phyloP scores from a whole-genome alignment of 2,113 vertebrate genomes.

The Grallaria varia region DNA sequence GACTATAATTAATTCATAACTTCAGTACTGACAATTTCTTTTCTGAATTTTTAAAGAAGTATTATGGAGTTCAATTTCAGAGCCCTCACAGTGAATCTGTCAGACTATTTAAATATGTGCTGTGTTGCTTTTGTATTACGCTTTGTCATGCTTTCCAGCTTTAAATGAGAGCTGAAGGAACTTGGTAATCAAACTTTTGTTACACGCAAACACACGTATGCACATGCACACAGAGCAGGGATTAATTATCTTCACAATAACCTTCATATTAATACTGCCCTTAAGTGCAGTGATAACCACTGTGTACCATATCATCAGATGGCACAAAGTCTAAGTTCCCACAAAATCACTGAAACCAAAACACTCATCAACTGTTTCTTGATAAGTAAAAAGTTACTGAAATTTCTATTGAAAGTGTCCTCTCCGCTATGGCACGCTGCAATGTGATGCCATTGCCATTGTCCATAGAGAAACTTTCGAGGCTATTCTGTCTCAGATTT shows the following conservation, averaged over 20 bases:
- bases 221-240: background rate
- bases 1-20: conserved; percentile 18
- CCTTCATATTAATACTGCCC: background rate
- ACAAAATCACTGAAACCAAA: background rate
- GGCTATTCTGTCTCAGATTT: background rate
- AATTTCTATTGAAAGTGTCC: background rate
- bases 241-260: background rate
- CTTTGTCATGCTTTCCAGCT: background rate
- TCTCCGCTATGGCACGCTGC: background rate
- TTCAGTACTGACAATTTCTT: background rate
- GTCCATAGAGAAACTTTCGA: background rate
- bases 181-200: background rate
- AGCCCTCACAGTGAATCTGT: background rate
- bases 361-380: background rate
- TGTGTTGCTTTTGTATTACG: background rate
- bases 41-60: conserved; percentile 6
- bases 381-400: background rate
- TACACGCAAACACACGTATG: background rate
- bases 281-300: background rate
- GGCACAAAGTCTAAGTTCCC: background rate
- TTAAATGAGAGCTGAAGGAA: background rate
- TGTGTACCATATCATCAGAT: background rate
- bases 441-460: background rate
- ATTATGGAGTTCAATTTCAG: background rate
- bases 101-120: background rate